These are phyloP conservation scores for Hemithea aestivaria DNA, from an alignment of 2,888 invertebrate species.

Conservation along the genomic window DNA sequence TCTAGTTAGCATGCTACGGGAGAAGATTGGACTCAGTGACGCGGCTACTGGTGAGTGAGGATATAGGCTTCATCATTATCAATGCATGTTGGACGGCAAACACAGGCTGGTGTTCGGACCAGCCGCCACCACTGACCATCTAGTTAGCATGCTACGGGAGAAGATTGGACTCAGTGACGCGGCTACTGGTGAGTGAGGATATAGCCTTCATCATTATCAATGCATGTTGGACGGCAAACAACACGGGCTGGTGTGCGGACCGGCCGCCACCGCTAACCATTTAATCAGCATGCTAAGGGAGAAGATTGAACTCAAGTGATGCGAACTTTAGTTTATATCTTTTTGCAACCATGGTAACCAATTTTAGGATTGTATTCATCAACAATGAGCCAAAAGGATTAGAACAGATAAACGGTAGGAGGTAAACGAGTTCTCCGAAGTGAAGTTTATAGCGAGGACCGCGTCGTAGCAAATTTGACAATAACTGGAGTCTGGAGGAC, in stretches of 20 bases:
- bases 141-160: slow-evolving; percentile 90
- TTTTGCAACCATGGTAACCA: too few species aligned
- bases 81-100: too few species aligned
- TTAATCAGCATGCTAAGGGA: slow-evolving; percentile 92
- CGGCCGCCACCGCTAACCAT: slow-evolving; percentile 93
- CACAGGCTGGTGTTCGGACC: slow-evolving; percentile 97
- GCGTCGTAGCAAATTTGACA: too few species aligned
- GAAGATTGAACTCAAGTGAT: slow-evolving; percentile 91
- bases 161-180: slow-evolving; percentile 92
- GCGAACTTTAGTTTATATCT: too few species aligned
- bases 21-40: slow-evolving; percentile 91
- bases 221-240: too few species aligned
- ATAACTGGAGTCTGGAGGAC: too few species aligned
- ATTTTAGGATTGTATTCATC: too few species aligned
- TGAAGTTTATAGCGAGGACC: too few species aligned
- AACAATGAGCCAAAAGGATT: too few species aligned
- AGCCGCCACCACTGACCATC: slow-evolving; percentile 93
- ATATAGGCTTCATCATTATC: background rate
- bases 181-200: slow-evolving; percentile 80
- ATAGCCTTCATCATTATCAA: background rate
- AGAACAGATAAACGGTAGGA: too few species aligned
- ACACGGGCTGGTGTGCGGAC: slow-evolving; percentile 96
- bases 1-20: slow-evolving; percentile 91
- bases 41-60: slow-evolving; percentile 82
- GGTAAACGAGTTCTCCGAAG: too few species aligned